A percentile compares a stretch with the other conserved stretches of the same genome.
These are phyloP conservation scores for Armadillidium nasatum DNA, from an alignment of 1,140 invertebrate genomes.

Conservation along the genomic window DNA sequence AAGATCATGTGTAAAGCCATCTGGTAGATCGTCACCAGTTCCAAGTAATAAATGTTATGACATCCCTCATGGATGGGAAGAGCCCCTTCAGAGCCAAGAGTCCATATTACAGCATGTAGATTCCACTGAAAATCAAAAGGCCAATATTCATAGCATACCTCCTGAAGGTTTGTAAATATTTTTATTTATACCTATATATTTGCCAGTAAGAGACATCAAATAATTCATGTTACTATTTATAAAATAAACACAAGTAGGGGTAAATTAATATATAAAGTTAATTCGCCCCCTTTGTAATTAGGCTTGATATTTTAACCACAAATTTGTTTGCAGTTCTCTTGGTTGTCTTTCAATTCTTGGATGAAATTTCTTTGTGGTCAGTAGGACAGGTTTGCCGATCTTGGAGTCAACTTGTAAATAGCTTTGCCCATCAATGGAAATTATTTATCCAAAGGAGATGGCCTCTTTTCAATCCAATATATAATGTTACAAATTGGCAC, in stretches of 20 bases:
- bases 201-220: neutral
- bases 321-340: constrained; percentile 65
- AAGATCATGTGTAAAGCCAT: neutral
- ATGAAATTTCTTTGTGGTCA: constrained; percentile 84
- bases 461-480: constrained; percentile 74
- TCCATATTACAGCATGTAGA: neutral
- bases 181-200: neutral
- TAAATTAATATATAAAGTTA: too few species aligned
- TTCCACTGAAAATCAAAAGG: neutral
- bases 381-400: constrained; percentile 77
- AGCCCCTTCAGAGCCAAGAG: neutral
- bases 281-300: neutral
- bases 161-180: constrained; percentile 31
- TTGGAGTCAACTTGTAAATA: constrained; percentile 72
- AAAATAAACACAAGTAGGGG: too few species aligned
- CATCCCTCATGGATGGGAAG: neutral
- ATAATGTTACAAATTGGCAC: constrained; percentile 69
- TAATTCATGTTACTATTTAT: too few species aligned
- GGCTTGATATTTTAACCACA: constrained; percentile 29
- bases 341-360: constrained; percentile 79
- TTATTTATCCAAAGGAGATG: constrained; percentile 67
- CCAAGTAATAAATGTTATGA: neutral
- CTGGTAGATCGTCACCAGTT: neutral
- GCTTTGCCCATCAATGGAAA: constrained; percentile 57
- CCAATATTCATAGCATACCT: constrained; percentile 48